Evolutionary conservation across 1,140 invertebrate species (phyloP).

Genomic region (Pseudomyrmex concolor): DNA sequence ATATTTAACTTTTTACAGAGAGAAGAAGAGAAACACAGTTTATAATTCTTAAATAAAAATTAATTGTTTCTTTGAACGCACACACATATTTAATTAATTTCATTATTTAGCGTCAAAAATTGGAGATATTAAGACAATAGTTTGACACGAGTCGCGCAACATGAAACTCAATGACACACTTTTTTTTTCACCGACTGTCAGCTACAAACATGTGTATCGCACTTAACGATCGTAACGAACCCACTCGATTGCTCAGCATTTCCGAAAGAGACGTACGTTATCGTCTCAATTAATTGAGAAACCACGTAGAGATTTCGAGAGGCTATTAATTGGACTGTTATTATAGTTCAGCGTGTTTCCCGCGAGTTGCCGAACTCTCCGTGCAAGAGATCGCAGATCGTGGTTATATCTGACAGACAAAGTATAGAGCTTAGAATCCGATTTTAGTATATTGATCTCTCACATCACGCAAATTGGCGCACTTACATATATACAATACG

Average conservation of each 20-base stretch:
- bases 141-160: neutral
- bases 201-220: neutral
- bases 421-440: neutral
- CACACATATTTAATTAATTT: too few species aligned
- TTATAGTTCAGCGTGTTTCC: conserved; percentile 42
- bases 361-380: conserved; percentile 20
- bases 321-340: conserved; percentile 55
- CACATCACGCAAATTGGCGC: neutral
- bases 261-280: conserved; percentile 4
- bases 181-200: neutral
- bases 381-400: conserved; percentile 18
- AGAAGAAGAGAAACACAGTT: neutral
- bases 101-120: neutral
- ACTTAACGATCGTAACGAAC: conserved; percentile 30
- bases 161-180: neutral
- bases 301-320: conserved; percentile 32
- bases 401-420: conserved; percentile 9
- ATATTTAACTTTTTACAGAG: neutral
- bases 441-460: conserved; percentile 16
- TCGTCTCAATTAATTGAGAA: conserved; percentile 55
- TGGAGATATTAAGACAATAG: neutral
- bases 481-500: neutral
- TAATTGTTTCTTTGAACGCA: neutral
- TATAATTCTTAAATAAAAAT: neutral
- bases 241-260: conserved; percentile 17